Percentiles rank a stretch among this genome's conserved stretches.
phyloP scores from a whole-genome alignment of 2,113 vertebrate genomes.

The Oncorhynchus tshawytscha region DNA sequence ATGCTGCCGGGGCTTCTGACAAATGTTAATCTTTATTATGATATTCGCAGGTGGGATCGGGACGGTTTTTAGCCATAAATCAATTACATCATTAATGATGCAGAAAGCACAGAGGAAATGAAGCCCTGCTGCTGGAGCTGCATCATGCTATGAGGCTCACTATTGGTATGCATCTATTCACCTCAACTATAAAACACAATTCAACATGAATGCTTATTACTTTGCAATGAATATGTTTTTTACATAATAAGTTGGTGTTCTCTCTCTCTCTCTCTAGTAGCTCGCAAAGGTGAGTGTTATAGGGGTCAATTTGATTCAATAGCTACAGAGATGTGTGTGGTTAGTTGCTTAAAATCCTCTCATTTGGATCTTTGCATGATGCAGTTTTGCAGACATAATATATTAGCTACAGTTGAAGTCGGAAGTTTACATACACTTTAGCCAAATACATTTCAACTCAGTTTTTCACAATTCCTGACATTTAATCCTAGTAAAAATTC shows the following conservation, averaged over 20 bases:
- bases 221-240: not conserved
- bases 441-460: no score
- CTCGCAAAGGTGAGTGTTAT: no score
- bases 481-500: no score
- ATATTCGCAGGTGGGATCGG: constrained; percentile 68
- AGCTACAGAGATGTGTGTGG: no score
- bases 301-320: no score
- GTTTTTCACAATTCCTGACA: no score
- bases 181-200: not conserved
- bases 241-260: not conserved
- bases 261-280: no score
- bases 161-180: not conserved
- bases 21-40: constrained; percentile 61
- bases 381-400: no score
- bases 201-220: not conserved
- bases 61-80: constrained; percentile 71
- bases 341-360: no score
- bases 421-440: no score
- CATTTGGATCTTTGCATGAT: no score
- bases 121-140: constrained; percentile 58
- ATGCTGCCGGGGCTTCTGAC: constrained; percentile 38
- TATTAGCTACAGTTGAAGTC: no score
- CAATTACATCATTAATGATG: constrained; percentile 71
- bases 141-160: constrained; percentile 47
- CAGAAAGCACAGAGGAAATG: constrained; percentile 66